A percentile compares a stretch with the other conserved stretches of the same genome.
Conservation (phyloP, 1,140 invertebrate species). For the Drosophila ercepeae region DNA sequence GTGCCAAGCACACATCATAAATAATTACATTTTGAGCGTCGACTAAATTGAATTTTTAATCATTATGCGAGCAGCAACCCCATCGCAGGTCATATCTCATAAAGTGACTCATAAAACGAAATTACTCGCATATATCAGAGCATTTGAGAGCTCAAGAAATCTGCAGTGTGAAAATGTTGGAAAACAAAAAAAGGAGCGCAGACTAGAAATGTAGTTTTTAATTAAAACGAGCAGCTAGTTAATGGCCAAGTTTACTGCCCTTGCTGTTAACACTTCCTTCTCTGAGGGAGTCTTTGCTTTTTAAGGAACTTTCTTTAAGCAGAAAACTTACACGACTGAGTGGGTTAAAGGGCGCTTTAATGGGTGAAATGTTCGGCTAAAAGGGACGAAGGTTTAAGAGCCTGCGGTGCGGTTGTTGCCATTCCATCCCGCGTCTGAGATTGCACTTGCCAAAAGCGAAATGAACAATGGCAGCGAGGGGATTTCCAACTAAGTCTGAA, state of each 20-base stretch:
- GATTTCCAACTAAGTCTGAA: conserved; percentile 66
- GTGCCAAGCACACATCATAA: conserved; percentile 38
- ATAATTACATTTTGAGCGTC: conserved; percentile 53
- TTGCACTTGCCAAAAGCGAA: conserved; percentile 50
- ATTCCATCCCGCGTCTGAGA: conserved; percentile 20
- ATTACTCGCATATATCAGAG: conserved; percentile 61
- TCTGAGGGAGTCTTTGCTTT: neutral
- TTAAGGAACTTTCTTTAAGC: conserved; percentile 1
- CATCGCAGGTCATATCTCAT: conserved; percentile 9
- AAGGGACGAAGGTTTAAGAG: neutral
- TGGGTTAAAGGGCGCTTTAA: conserved; percentile 22
- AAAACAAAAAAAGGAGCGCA: conserved; percentile 13
- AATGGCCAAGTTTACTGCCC: conserved; percentile 47
- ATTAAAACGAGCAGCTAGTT: conserved; percentile 68
- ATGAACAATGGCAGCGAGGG: conserved; percentile 60
- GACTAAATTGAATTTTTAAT: conserved; percentile 76
- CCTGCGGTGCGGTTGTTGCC: conserved; percentile 15
- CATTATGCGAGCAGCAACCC: conserved; percentile 43
- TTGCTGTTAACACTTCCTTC: conserved; percentile 57
- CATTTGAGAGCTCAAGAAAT: conserved; percentile 58
- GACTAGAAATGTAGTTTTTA: conserved; percentile 68
- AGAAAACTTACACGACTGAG: conserved; percentile 51
- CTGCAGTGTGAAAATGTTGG: conserved; percentile 14
- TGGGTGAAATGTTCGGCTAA: neutral
- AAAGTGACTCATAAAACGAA: conserved; percentile 58